Conservation (phyloP, 2,888 invertebrate genomes). For the Tryphoninae sp. region DNA sequence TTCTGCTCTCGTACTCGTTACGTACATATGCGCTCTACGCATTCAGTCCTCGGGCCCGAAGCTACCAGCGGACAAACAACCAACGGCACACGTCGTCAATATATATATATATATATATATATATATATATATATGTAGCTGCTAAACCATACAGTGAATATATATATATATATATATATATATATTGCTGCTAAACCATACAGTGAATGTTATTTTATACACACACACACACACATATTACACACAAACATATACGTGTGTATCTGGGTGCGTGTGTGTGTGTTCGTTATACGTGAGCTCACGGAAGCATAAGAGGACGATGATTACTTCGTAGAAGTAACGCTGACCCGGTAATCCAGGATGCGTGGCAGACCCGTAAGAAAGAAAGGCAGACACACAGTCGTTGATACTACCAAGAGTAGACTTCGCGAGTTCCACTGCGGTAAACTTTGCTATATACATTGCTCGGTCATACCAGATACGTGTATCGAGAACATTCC, state of each 20-base stretch:
- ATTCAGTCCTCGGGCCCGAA: slow-evolving; percentile 56
- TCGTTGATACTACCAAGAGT: slow-evolving; percentile 34
- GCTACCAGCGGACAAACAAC: slow-evolving; percentile 49
- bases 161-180: not conserved
- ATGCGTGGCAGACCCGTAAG: slow-evolving; percentile 64
- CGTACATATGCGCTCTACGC: slow-evolving; percentile 25
- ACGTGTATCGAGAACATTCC: slow-evolving; percentile 20
- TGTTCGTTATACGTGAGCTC: slow-evolving; percentile 27
- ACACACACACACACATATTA: not conserved
- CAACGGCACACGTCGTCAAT: slow-evolving; percentile 45
- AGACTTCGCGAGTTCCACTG: slow-evolving; percentile 50
- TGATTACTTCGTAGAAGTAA: slow-evolving; percentile 66
- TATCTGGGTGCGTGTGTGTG: not conserved
- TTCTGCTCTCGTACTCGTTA: slow-evolving; percentile 44
- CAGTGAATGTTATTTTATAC: not conserved
- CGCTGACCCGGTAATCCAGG: slow-evolving; percentile 67
- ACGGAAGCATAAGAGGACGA: slow-evolving; percentile 58
- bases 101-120: not conserved
- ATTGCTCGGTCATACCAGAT: slow-evolving; percentile 20
- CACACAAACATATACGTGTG: not conserved
- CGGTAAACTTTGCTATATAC: slow-evolving; percentile 41
- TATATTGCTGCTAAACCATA: not conserved
- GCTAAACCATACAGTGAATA: not conserved
- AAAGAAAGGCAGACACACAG: slow-evolving; percentile 47
- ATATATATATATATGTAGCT: not conserved